Percentiles rank a stretch among this genome's conserved stretches.
phyloP scores from a whole-genome alignment of 1,140 invertebrate species.

The Papilio aristodemus region DNA sequence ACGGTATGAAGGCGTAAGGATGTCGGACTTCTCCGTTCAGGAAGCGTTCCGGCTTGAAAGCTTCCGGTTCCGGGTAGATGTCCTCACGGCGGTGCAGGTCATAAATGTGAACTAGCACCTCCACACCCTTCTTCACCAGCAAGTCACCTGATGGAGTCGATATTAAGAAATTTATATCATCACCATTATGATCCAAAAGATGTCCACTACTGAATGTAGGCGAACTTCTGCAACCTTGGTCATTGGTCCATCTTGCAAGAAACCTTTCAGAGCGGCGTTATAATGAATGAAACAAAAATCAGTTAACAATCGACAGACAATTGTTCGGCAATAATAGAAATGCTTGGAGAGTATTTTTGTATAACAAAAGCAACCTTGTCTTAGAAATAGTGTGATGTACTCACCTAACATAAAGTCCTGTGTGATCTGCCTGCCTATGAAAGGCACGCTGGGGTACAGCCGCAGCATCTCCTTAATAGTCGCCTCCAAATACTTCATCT shows the following conservation, averaged over 20 bases:
- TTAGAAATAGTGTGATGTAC: conserved; percentile 19
- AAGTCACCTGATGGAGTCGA: conserved; percentile 68
- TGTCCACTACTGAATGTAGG: not conserved
- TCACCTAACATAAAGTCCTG: conserved; percentile 78
- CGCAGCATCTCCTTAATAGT: conserved; percentile 84
- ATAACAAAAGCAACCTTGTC: too few species aligned
- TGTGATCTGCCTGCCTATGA: conserved; percentile 80
- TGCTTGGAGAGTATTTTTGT: too few species aligned
- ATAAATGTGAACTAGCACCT: conserved; percentile 77
- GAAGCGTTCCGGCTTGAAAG: conserved; percentile 87
- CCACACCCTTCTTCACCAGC: conserved; percentile 76
- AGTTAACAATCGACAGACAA: too few species aligned
- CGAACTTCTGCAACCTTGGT: too few species aligned
- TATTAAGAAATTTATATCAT: too few species aligned
- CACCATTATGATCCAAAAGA: not conserved
- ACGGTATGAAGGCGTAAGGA: conserved; percentile 44
- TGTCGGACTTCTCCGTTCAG: conserved; percentile 73
- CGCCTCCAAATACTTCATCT: conserved; percentile 83
- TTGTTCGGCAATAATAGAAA: too few species aligned
- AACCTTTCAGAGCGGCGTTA: too few species aligned
- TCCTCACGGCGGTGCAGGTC: conserved; percentile 81
- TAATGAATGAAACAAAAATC: too few species aligned
- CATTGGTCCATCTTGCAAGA: too few species aligned
- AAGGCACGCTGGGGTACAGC: conserved; percentile 84
- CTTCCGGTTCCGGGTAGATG: conserved; percentile 83